A percentile compares a stretch with the other conserved stretches of the same genome.
phyloP scores from a whole-genome alignment of 2,113 vertebrate species.

The Phalacrocorax carbo region DNA sequence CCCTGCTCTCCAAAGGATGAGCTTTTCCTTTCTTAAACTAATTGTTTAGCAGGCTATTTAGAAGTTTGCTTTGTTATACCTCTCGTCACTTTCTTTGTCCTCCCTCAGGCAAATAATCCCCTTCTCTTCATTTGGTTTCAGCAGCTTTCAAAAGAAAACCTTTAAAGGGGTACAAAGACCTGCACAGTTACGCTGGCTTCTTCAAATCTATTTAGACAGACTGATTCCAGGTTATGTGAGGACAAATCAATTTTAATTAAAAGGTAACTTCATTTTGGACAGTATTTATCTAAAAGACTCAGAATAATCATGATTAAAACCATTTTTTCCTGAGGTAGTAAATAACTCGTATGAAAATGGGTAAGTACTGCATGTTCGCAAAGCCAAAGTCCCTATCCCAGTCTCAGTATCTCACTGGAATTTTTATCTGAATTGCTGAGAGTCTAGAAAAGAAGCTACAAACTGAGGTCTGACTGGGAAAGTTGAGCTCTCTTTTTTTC shows the following conservation, averaged over 20 bases:
- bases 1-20: background rate
- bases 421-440: background rate
- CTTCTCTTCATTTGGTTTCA: background rate
- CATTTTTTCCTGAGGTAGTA: background rate
- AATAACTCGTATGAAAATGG: accelerated
- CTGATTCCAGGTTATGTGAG: background rate
- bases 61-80: background rate
- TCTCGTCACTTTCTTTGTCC: background rate
- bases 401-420: background rate
- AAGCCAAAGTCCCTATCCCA: background rate
- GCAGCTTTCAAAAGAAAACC: background rate
- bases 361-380: background rate
- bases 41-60: background rate
- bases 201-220: background rate
- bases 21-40: accelerated
- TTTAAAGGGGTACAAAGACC: background rate
- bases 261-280: background rate
- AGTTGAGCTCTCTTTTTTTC: background rate
- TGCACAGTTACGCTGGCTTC: background rate
- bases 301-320: background rate
- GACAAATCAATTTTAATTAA: background rate
- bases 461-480: background rate
- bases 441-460: background rate
- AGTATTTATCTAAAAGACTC: background rate
- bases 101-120: background rate